These are phyloP conservation scores for Temnothorax rugatulus DNA, from an alignment of 2,888 invertebrate species.

Conservation along the genomic window DNA sequence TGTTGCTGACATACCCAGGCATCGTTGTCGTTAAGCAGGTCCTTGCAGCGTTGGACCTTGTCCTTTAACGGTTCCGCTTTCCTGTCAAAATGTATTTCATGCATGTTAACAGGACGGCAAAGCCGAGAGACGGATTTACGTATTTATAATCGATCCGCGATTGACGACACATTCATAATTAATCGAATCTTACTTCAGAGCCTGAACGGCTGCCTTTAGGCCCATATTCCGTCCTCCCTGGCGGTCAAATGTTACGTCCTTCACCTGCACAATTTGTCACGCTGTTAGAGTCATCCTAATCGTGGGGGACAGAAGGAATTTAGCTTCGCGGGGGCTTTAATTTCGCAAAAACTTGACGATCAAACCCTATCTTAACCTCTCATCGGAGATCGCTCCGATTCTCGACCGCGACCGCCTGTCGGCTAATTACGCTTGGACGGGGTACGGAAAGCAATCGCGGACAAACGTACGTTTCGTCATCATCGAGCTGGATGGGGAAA, in stretches of 20 bases:
- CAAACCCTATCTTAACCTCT: constrained; percentile 28
- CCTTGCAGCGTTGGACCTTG: constrained; percentile 90
- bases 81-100: constrained; percentile 83
- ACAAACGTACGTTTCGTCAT: constrained; percentile 39
- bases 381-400: not conserved
- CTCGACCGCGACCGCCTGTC: not conserved
- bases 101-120: not conserved
- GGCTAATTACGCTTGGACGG: not conserved
- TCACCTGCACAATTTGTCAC: constrained; percentile 70
- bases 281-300: not conserved
- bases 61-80: constrained; percentile 92
- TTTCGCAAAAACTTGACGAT: not conserved
- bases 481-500: not conserved
- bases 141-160: not conserved
- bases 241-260: constrained; percentile 71
- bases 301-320: not conserved
- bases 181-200: constrained; percentile 89
- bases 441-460: not conserved
- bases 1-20: constrained; percentile 87
- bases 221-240: constrained; percentile 88
- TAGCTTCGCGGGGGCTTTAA: not conserved
- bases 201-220: constrained; percentile 92
- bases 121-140: not conserved
- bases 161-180: not conserved
- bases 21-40: constrained; percentile 86